These are phyloP conservation scores for Metellina segmentata DNA, from an alignment of 2,888 invertebrate genomes.

Conservation along the genomic window DNA sequence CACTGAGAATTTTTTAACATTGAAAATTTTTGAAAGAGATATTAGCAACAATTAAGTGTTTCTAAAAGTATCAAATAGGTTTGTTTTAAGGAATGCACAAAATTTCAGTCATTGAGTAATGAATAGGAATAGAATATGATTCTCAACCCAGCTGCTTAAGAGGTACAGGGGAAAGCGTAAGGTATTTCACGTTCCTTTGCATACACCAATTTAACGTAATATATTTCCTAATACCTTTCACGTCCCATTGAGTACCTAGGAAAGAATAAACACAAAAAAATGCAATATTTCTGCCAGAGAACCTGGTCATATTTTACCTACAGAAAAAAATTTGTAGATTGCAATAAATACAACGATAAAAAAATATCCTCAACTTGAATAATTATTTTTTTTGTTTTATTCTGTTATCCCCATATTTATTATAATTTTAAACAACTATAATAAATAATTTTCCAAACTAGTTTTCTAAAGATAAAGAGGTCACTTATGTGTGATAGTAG, in stretches of 20 bases:
- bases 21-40: constrained; percentile 18
- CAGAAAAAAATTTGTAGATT: not conserved
- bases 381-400: not conserved
- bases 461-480: not conserved
- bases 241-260: not conserved
- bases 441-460: not conserved
- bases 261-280: not conserved
- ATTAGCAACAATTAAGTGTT: constrained; percentile 48
- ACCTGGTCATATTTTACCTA: not conserved
- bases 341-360: not conserved
- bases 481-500: not conserved
- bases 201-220: not conserved
- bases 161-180: not conserved
- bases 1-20: constrained; percentile 39
- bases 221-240: not conserved
- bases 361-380: not conserved
- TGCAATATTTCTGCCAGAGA: not conserved
- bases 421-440: not conserved
- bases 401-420: not conserved
- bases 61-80: constrained; percentile 46
- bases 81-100: constrained; percentile 21
- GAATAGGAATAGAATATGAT: not conserved
- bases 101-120: not conserved
- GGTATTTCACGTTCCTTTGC: not conserved
- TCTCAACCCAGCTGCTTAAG: not conserved